Conservation (phyloP, 2,797 vertebrate species). For the Anguilla obscura region DNA sequence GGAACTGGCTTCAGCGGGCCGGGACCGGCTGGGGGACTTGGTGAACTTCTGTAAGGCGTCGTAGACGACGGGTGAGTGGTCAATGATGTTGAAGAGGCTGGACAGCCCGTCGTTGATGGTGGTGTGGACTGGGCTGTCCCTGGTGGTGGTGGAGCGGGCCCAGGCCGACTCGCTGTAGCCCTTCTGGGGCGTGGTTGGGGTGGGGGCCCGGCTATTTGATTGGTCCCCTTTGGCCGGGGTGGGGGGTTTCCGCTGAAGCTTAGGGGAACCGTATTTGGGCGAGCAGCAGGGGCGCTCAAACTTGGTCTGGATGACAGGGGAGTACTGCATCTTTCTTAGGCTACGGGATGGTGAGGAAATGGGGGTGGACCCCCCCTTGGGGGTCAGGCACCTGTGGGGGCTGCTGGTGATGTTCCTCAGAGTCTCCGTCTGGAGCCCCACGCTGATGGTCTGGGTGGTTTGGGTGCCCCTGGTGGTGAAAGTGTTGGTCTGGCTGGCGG, state of each 20-base stretch:
- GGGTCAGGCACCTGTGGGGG: slow-evolving; percentile 93
- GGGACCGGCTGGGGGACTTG: slow-evolving; percentile 81
- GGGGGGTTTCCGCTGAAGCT: slow-evolving; percentile 85
- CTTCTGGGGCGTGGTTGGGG: slow-evolving; percentile 79
- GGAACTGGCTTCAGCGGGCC: slow-evolving; percentile 60
- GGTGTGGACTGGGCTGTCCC: slow-evolving; percentile 95
- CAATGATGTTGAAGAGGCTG: slow-evolving; percentile 98
- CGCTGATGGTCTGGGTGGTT: slow-evolving; percentile 87
- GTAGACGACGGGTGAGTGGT: slow-evolving; percentile 84
- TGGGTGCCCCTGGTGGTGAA: slow-evolving; percentile 84
- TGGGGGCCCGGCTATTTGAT: slow-evolving; percentile 64
- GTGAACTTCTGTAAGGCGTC: slow-evolving; percentile 83
- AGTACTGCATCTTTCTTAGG: slow-evolving; percentile 85
- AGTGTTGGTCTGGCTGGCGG: slow-evolving; percentile 89
- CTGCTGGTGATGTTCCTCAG: slow-evolving; percentile 88
- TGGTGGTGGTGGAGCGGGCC: slow-evolving; percentile 94
- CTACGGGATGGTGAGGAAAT: slow-evolving; percentile 91
- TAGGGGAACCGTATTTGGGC: slow-evolving; percentile 93
- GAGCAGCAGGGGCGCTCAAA: slow-evolving; percentile 96
- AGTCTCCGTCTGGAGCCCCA: slow-evolving; percentile 91
- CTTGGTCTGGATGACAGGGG: slow-evolving; percentile 88
- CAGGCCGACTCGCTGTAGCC: slow-evolving; percentile 93
- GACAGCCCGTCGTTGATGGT: slow-evolving; percentile 97
- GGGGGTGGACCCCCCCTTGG: slow-evolving; percentile 84
- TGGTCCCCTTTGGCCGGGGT: slow-evolving; percentile 76